Conservation (phyloP, 2,113 vertebrate species). For the Odontesthes bonariensis region DNA sequence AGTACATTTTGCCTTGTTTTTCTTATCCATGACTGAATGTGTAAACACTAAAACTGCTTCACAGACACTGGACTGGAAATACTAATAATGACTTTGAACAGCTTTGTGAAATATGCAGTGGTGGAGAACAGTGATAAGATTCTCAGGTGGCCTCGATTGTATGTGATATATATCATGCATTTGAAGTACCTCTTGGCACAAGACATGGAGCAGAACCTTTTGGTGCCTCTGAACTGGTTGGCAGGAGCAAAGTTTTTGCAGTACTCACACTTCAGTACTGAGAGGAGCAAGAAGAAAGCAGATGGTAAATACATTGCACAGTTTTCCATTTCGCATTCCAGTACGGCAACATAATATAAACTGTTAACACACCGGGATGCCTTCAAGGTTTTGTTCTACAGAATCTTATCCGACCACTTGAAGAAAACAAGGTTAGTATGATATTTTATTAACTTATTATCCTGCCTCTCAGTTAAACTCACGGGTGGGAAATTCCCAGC, state of each 20-base stretch:
- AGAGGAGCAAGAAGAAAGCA: conserved; percentile 18
- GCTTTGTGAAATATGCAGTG: neutral
- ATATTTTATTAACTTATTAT: neutral
- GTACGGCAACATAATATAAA: no score
- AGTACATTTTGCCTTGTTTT: neutral
- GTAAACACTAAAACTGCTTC: no score
- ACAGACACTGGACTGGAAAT: neutral
- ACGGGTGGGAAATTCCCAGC: conserved; percentile 15
- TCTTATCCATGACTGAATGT: neutral
- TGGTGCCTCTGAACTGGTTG: conserved; percentile 93
- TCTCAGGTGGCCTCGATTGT: conserved; percentile 20
- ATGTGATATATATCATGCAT: conserved; percentile 42
- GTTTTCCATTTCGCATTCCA: neutral
- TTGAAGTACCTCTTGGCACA: conserved; percentile 94
- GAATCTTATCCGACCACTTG: neutral
- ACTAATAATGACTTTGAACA: neutral
- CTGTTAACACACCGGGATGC: neutral
- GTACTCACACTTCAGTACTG: conserved; percentile 95
- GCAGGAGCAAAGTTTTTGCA: conserved; percentile 93
- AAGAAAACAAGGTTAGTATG: neutral
- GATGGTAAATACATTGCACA: fast-evolving
- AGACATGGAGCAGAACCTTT: conserved; percentile 96
- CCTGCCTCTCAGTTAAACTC: neutral
- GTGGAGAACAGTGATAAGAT: neutral
- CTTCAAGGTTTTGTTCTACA: neutral